Conservation (phyloP, 2,888 invertebrate species). For the Acronicta aceris region DNA sequence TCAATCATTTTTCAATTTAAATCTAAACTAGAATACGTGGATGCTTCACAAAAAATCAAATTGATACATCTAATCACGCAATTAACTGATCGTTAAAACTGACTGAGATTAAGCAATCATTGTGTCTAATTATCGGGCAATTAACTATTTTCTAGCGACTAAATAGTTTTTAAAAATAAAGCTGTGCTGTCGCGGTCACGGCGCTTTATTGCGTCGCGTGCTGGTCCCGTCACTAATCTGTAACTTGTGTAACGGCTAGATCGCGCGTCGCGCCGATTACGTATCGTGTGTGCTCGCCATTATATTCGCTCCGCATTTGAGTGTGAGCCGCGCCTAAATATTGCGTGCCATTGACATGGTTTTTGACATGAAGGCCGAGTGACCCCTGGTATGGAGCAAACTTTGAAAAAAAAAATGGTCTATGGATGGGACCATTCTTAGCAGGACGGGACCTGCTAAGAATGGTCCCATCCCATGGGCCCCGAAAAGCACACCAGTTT, state of each 20-base stretch:
- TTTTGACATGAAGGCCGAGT: conserved; percentile 64
- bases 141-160: conserved; percentile 55
- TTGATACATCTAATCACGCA: conserved; percentile 39
- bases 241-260: conserved; percentile 73
- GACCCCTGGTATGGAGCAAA: conserved; percentile 32
- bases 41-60: conserved; percentile 21
- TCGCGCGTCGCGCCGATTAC: conserved; percentile 53
- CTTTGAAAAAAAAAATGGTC: not conserved
- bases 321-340: conserved; percentile 56
- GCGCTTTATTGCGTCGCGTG: conserved; percentile 76
- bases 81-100: conserved; percentile 47
- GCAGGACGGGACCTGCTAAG: too few relatives aligned
- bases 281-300: conserved; percentile 77
- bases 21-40: not conserved
- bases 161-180: conserved; percentile 53
- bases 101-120: conserved; percentile 52
- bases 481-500: too few relatives aligned
- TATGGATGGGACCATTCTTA: too few relatives aligned
- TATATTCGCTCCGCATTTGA: conserved; percentile 67
- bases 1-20: not conserved
- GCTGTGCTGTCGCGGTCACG: conserved; percentile 71
- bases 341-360: conserved; percentile 70
- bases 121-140: conserved; percentile 59
- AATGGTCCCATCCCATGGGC: too few relatives aligned
- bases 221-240: conserved; percentile 75